Evolutionary conservation across 2,888 invertebrate genomes (phyloP).

Genomic region (Calameuta filiformis): DNA sequence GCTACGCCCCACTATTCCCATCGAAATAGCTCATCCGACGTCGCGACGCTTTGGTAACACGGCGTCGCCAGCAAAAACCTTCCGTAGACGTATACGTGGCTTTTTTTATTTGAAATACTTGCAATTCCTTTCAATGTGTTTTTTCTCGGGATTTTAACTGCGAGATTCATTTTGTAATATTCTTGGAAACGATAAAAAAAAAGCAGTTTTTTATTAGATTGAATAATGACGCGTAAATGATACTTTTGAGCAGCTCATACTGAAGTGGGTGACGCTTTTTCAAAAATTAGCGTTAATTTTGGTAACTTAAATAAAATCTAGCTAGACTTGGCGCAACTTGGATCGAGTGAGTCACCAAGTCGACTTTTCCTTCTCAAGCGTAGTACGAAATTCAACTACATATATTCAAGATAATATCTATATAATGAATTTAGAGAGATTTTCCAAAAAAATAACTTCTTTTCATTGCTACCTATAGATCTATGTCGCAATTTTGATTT

Average conservation of each 20-base stretch:
- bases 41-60: slow-evolving; percentile 8
- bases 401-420: neutral
- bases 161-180: neutral
- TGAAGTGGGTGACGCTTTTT: neutral
- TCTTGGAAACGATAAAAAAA: neutral
- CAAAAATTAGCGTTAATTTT: slow-evolving; percentile 21
- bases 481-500: neutral
- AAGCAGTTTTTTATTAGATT: too few species aligned
- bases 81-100: neutral
- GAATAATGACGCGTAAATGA: neutral
- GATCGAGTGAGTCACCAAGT: slow-evolving; percentile 30
- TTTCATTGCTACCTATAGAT: too few species aligned
- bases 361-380: slow-evolving; percentile 1
- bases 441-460: neutral
- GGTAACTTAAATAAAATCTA: slow-evolving; percentile 30
- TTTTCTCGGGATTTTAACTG: neutral
- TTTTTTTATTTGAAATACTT: neutral
- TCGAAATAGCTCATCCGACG: slow-evolving; percentile 16
- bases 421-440: neutral
- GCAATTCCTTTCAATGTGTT: neutral
- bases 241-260: neutral
- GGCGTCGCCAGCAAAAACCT: neutral
- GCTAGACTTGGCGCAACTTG: slow-evolving; percentile 10
- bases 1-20: slow-evolving; percentile 51
- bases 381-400: neutral